Evolutionary conservation across 2,888 invertebrate genomes (phyloP), one percentile per base, ranked within the genome.

Genomic region (Torymus tubicola): DNA sequence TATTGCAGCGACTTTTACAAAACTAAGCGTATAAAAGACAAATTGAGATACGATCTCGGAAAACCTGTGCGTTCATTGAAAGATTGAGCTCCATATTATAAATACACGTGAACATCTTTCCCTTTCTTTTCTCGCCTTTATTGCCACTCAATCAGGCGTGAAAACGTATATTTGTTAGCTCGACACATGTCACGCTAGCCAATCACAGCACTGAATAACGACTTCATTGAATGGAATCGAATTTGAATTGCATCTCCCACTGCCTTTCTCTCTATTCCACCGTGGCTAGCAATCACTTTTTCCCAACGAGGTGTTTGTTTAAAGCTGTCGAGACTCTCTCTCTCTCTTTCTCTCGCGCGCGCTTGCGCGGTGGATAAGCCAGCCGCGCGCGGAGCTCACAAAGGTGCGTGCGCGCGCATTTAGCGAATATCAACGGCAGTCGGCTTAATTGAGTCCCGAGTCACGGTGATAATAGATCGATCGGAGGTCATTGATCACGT

Each of bases 381-480:
- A 14, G 8, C 16, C 16, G 52, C 12, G 67, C 31, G 61, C 21
- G 61, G 21, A 42, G 2, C 31, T 24, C 42, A 42, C 42, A 42
- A 42, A 42, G 42, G 42, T 42, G 21, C 60, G 52, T 10, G 24
- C 14, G 16, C 65, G 52, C 60, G 61, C 72, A 52, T 67, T 63
- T 78, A 65, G 69, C 74, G 50, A 69, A 58, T 69, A 74, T 64
- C 58, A 57, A 52, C 67, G 61, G 68, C 76, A 68, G 61, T 50
- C 61, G 57, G 64, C 21, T 77, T 73, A 78, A 83, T 83, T 78
- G 82, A 78, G 81, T 77, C 77, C 74, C 83, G 76, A 83, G 82
- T 81, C 83, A 83, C 74, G 79, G 76, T 73, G 82, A 82, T 79
- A 82, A 76, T 81, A 70, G 80, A 81, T 82, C 81, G 76, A 76